Base-by-base conservation (phyloP, 2,888 invertebrate genomes). In the Hirudinaria manillensis region DNA sequence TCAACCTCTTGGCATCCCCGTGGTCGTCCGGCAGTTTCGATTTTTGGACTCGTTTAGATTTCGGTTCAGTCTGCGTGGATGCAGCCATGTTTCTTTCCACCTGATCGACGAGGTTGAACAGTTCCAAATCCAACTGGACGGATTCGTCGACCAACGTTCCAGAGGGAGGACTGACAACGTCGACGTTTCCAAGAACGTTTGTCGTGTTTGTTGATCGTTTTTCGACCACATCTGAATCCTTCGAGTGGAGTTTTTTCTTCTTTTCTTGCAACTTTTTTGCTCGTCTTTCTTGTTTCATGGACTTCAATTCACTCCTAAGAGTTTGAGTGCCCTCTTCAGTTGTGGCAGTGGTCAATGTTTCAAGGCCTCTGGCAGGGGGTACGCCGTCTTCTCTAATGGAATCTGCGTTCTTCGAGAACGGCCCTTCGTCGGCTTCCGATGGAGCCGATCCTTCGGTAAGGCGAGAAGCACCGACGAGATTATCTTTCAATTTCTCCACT, bases 21-120 rank as follows among this genome's bases (percentile, higher is more conserved):
- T 29, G 24, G n/a, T 61, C 24, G 10, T 61, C 61, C 10, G 61
- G 3, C 61, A 61, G 0, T 27, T 74, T 74, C 56, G 66, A 61
- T 45, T 74, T 76, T 13, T 51, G 68, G 21, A 27, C n/a, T 34
- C 55, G 73, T 4, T 32, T 45, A 16, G 34, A 45, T 45, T 66
- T 74, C 1, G 77, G 72, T 27, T 76, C 75, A 38, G 77, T 68
- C 73, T 71, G 76, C 66, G 77, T 75, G n/a, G 67, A 75, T 19
- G 78, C 79, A 2, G 78, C 75, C 32, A 71, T 19, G 77, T 45
- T 32, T 73, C 61, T 70, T 77, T 13, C 80, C 24, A 29, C 61
- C 29, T 61, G 45, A 16, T 45, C 45, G 45, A 45, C 45, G 45
- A 45, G 45, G 16, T 45, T 45, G 45, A 45, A 45, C 13, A 45